A percentile compares a stretch with the other conserved stretches of the same genome.
Conservation (phyloP, 2,888 invertebrate species). For the Bellardia pandia region DNA sequence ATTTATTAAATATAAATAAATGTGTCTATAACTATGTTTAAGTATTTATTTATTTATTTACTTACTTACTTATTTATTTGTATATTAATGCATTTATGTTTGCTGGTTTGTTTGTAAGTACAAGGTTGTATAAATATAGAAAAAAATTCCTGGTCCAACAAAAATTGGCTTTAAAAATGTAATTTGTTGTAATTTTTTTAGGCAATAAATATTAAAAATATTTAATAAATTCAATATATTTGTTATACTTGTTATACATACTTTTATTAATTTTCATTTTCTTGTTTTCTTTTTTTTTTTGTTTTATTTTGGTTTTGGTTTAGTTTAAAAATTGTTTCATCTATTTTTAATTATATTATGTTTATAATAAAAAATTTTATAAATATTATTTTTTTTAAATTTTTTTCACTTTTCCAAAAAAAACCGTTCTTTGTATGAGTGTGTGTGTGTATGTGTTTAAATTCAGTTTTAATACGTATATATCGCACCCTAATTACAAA, state of each 20-base stretch:
- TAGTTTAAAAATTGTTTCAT: conserved; percentile 53
- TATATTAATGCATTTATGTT: too few species aligned
- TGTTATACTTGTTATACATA: conserved; percentile 10
- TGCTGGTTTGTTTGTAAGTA: neutral
- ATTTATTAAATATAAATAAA: conserved; percentile 54
- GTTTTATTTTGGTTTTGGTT: conserved; percentile 24
- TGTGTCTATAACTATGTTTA: conserved; percentile 37
- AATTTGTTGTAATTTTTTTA: conserved; percentile 36
- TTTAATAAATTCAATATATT: conserved; percentile 28
- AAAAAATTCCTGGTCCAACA: conserved; percentile 58
- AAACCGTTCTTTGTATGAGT: neutral
- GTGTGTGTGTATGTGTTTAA: neutral
- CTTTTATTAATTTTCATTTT: neutral
- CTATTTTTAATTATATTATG: conserved; percentile 59
- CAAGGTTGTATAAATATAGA: conserved; percentile 26
- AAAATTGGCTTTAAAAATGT: conserved; percentile 59
- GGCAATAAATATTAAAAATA: conserved; percentile 51
- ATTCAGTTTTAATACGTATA: conserved; percentile 41
- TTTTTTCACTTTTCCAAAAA: neutral
- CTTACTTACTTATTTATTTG: neutral
- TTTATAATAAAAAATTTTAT: conserved; percentile 50
- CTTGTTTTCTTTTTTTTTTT: neutral
- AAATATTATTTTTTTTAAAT: conserved; percentile 5
- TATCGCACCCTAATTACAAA: too few species aligned
- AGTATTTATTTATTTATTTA: conserved; percentile 13